These are phyloP conservation scores for Drosophila melanosoma DNA, from an alignment of 2,888 invertebrate genomes.

Conservation along the genomic window DNA sequence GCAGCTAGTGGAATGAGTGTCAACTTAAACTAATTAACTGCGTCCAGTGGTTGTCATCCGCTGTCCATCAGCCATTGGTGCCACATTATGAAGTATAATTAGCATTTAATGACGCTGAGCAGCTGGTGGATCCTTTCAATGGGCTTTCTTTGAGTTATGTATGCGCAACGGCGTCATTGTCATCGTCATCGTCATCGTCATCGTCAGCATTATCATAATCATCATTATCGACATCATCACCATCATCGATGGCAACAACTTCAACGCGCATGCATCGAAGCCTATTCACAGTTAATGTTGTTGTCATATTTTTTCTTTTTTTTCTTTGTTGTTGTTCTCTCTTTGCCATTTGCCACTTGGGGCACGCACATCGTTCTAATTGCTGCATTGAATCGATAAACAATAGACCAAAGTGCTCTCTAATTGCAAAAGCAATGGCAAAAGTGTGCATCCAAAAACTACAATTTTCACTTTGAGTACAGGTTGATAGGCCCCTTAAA, in stretches of 20 bases:
- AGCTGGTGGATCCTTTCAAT: constrained; percentile 2
- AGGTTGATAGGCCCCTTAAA: neutral
- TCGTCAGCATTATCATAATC: constrained; percentile 9
- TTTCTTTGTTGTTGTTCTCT: neutral
- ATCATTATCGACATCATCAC: constrained; percentile 3
- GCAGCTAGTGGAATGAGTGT: neutral
- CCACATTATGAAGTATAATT: constrained; percentile 74
- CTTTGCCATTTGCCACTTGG: neutral
- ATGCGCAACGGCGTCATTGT: constrained; percentile 4
- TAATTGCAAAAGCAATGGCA: constrained; percentile 20
- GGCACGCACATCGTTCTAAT: constrained; percentile 25
- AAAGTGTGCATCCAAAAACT: constrained; percentile 11
- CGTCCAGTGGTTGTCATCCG: neutral
- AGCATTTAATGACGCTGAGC: constrained; percentile 51
- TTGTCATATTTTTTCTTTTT: neutral
- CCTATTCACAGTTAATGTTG: constrained; percentile 1
- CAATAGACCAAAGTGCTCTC: constrained; percentile 45
- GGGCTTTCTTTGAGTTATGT: constrained; percentile 3
- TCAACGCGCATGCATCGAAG: neutral
- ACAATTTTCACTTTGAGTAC: neutral
- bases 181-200: constrained; percentile 27
- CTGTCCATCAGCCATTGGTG: constrained; percentile 21
- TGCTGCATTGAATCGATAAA: constrained; percentile 60
- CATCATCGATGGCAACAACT: constrained; percentile 5
- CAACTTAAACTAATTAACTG: constrained; percentile 5